Percentiles rank a stretch among this genome's conserved stretches.
These are phyloP conservation scores for Tokudaia muenninki DNA, from an alignment of 2,797 vertebrate genomes.

Conservation along the genomic window DNA sequence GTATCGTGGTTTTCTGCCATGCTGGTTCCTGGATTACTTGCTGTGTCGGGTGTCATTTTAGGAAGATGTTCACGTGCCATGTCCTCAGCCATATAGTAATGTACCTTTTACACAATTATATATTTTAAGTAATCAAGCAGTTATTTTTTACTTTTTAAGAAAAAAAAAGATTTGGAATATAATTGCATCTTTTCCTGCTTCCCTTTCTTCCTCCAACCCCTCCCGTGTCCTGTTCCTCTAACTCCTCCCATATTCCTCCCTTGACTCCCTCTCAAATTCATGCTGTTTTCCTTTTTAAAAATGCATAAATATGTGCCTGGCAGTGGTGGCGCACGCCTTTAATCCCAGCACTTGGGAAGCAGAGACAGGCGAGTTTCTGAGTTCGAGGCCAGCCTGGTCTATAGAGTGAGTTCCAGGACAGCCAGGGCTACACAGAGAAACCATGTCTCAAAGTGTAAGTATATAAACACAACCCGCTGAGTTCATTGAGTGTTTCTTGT, in stretches of 20 bases:
- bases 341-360: too few species aligned
- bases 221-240: not conserved
- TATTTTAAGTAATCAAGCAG: not conserved
- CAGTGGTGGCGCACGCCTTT: too few species aligned
- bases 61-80: not conserved
- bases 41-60: not conserved
- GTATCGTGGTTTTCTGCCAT: not conserved
- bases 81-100: not conserved
- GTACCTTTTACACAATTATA: not conserved
- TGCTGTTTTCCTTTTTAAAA: not conserved
- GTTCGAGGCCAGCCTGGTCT: too few species aligned
- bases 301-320: too few species aligned
- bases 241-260: not conserved
- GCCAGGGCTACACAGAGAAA: too few species aligned
- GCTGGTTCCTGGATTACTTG: not conserved
- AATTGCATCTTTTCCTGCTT: not conserved
- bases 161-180: not conserved
- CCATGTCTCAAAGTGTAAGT: too few species aligned
- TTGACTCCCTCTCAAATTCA: not conserved
- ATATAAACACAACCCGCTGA: not conserved
- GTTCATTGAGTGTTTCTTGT: not conserved
- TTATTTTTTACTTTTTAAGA: not conserved
- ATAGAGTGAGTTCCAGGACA: too few species aligned
- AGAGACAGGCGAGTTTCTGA: too few species aligned
- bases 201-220: not conserved